Conservation (phyloP, 2,797 vertebrate genomes). For the Pyrocephalus nanus region DNA sequence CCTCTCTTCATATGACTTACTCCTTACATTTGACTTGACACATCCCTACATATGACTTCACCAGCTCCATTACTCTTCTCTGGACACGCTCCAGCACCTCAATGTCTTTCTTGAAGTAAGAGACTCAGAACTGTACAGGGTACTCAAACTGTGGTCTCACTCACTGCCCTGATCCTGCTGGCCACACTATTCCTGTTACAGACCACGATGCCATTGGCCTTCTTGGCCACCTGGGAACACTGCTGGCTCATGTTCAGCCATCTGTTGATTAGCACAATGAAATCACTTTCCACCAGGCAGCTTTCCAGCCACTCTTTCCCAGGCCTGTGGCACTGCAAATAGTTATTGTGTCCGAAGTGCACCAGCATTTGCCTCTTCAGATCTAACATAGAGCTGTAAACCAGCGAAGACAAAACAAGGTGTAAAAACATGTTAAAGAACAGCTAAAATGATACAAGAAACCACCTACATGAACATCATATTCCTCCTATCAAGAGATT, state of each 20-base stretch:
- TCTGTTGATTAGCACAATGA: background rate
- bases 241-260: background rate
- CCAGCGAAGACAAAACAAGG: background rate
- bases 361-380: background rate
- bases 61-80: background rate
- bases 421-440: background rate
- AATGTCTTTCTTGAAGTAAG: background rate
- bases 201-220: background rate
- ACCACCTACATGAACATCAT: background rate
- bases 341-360: background rate
- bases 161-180: background rate
- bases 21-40: background rate
- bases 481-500: background rate
- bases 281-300: background rate
- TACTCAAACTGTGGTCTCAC: background rate
- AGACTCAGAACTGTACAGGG: background rate
- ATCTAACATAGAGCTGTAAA: background rate
- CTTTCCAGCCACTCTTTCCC: background rate
- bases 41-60: background rate
- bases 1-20: background rate
- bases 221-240: background rate
- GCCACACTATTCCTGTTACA: background rate
- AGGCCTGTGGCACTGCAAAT: background rate
- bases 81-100: background rate
- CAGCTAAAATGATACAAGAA: background rate